phyloP scores from a whole-genome alignment of 2,797 vertebrate species.

The Leuciscus waleckii region DNA sequence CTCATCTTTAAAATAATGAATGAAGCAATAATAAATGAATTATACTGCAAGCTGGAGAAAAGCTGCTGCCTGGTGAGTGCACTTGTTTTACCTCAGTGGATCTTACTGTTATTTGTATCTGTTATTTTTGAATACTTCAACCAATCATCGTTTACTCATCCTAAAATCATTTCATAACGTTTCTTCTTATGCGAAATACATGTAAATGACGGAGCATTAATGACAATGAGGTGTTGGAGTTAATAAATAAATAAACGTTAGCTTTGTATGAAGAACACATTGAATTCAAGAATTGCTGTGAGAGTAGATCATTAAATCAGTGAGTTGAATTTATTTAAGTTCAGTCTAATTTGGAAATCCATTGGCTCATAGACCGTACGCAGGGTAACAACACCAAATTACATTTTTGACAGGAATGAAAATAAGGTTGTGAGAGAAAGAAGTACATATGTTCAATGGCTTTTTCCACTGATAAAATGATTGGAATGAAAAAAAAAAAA shows the following conservation, averaged over 20 bases:
- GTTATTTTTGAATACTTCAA: background rate
- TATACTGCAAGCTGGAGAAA: constrained; percentile 27
- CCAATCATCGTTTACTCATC: background rate
- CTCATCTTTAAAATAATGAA: constrained; percentile 36
- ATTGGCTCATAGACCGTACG: background rate
- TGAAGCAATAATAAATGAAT: constrained; percentile 43
- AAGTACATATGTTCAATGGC: background rate
- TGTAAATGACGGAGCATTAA: background rate
- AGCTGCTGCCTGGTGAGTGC: background rate
- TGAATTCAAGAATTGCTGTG: background rate
- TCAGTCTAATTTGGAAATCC: background rate
- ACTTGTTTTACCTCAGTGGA: constrained; percentile 20
- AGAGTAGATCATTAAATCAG: background rate
- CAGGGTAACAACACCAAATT: background rate
- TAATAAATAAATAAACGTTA: background rate
- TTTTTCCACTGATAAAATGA: background rate
- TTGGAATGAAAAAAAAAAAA: background rate
- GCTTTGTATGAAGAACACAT: background rate
- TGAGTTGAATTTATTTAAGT: background rate
- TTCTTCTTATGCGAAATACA: background rate
- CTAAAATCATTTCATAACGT: background rate
- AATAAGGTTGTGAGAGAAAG: background rate
- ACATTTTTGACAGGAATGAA: background rate
- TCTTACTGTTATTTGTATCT: background rate
- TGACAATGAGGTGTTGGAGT: background rate